Evolutionary conservation across 2,888 invertebrate species (phyloP), one percentile per base, ranked within the genome.

Genomic region (Muscina levida): DNA sequence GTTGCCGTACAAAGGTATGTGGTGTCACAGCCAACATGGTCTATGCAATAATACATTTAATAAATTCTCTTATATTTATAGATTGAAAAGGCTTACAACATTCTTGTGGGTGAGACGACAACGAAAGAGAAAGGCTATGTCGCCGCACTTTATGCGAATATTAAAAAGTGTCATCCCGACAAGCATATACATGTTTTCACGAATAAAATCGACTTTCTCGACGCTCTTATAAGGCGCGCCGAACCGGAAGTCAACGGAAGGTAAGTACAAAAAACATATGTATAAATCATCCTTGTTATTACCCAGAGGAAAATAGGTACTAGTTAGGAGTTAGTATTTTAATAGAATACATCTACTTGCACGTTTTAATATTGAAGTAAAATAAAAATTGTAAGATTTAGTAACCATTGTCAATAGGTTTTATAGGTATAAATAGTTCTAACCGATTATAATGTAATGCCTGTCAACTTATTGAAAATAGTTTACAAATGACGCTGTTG

Each of bases 191-290:
- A 98, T 91, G 92, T 98, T 85, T 94, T 95, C 90, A 94, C 95
- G 57, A 88, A 88, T 79, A 95, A 96, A 91, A 96, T 96, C 85
- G 96, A 97, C 86, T 97, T 96, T 89, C 96, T 98, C 85, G 95
- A 95, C 85, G 94, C 95, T 84, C 93, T 98, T 70, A 97, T 98
- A 87, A 94, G 95, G 71, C 93, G 97, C 85, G 97, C 97, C 19
- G 97, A 98, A 90, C 97, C 97, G 8, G 98, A 98, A 90, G 92
- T 97, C 59, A 93, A 96, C 83, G 97, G 97, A 90, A 94, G 94
- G 95, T 94, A 90, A 84, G 39, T 31, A 31, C n/a, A n/a, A n/a
- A n/a, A n/a, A n/a, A n/a, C n/a, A n/a, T n/a, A n/a, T n/a, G n/a
- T n/a, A n/a, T n/a, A n/a, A n/a, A n/a, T n/a, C n/a, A n/a, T n/a